A percentile compares a stretch with the other conserved stretches of the same genome.
Evolutionary conservation across 2,888 invertebrate species (phyloP).

Genomic region (Eilema depressum): DNA sequence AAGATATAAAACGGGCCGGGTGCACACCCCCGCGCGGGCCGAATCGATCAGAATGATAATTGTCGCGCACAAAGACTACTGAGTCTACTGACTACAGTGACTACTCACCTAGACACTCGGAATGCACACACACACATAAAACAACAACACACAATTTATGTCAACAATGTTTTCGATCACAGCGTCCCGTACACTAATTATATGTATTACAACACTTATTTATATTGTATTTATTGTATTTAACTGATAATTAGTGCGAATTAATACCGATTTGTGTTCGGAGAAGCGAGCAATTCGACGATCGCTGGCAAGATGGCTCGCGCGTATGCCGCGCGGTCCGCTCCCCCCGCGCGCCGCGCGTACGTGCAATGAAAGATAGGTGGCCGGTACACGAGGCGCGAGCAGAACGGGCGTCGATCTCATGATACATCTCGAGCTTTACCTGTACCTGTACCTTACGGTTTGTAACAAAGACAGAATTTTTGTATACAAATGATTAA

Average conservation of each 20-base stretch:
- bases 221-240: slow-evolving; percentile 68
- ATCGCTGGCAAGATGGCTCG: slow-evolving; percentile 85
- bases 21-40: slow-evolving; percentile 81
- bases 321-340: slow-evolving; percentile 77
- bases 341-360: slow-evolving; percentile 80
- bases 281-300: slow-evolving; percentile 84
- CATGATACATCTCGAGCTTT: slow-evolving; percentile 57
- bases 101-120: slow-evolving; percentile 83
- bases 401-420: slow-evolving; percentile 63
- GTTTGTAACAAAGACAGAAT: neutral
- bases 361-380: slow-evolving; percentile 88
- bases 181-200: slow-evolving; percentile 58
- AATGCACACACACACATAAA: slow-evolving; percentile 82
- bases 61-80: slow-evolving; percentile 82
- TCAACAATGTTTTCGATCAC: slow-evolving; percentile 68
- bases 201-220: slow-evolving; percentile 61
- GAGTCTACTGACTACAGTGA: slow-evolving; percentile 78
- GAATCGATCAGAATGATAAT: slow-evolving; percentile 87
- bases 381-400: slow-evolving; percentile 71
- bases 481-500: neutral
- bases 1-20: slow-evolving; percentile 84
- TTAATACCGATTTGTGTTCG: slow-evolving; percentile 78
- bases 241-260: slow-evolving; percentile 83
- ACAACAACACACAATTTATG: slow-evolving; percentile 75
- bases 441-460: slow-evolving; percentile 12